Conservation (phyloP, 92 coral and sea anemone species). For the Zoanthus gigantus region DNA sequence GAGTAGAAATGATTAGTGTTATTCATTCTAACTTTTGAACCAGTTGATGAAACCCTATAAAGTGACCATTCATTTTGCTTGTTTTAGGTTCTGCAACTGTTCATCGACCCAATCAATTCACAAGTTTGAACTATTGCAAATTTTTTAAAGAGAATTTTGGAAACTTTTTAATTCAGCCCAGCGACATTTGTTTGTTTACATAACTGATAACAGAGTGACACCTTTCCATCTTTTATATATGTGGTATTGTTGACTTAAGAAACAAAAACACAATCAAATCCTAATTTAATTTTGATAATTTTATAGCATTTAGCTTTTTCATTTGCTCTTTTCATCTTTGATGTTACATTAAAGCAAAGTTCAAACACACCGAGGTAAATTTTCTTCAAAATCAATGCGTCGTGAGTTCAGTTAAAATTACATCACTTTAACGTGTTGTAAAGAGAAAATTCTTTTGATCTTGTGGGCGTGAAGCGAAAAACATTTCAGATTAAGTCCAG, state of each 20-base stretch:
- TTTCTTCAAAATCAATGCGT: not conserved
- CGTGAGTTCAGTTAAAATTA: slow-evolving; percentile 25
- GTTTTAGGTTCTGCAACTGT: no score
- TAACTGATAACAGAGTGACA: slow-evolving; percentile 32
- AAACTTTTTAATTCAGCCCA: slow-evolving; percentile 48
- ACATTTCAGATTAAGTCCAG: slow-evolving; percentile 31
- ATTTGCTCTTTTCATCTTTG: not conserved
- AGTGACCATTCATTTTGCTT: no score
- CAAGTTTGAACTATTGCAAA: no score
- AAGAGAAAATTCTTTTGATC: slow-evolving; percentile 14
- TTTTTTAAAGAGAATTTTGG: not conserved
- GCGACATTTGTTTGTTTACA: slow-evolving; percentile 62
- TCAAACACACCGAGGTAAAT: not conserved
- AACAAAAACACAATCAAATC: slow-evolving; percentile 26
- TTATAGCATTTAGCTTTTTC: not conserved
- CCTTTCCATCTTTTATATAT: not conserved
- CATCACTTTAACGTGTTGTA: slow-evolving; percentile 10
- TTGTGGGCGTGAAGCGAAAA: slow-evolving; percentile 41
- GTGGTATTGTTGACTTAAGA: slow-evolving; percentile 21
- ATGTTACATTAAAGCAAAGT: not conserved
- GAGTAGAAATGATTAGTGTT: no score
- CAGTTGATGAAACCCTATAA: no score
- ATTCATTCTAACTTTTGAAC: no score
- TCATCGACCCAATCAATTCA: no score
- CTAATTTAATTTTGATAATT: not conserved